phyloP scores from a whole-genome alignment of 2,888 invertebrate species.

The Malthinus seriepunctatus region DNA sequence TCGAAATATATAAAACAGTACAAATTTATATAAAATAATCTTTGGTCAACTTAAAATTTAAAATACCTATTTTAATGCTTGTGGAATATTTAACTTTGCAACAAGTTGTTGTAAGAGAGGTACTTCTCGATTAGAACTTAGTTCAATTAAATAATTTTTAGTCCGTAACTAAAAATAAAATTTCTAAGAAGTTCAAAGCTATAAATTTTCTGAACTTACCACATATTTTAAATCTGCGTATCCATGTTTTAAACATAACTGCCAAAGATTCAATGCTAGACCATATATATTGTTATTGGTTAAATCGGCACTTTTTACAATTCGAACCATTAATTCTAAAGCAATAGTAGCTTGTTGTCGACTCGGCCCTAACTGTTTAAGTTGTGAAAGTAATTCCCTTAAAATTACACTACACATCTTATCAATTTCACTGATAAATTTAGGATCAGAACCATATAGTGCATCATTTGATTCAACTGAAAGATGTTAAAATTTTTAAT shows the following conservation, averaged over 20 bases:
- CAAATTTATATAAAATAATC: too few relatives aligned
- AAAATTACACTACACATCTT: constrained; percentile 76
- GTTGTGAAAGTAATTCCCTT: constrained; percentile 70
- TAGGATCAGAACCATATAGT: constrained; percentile 86
- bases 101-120: constrained; percentile 35
- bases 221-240: constrained; percentile 46
- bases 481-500: not conserved
- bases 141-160: constrained; percentile 33
- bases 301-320: constrained; percentile 69
- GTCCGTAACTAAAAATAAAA: constrained; percentile 38
- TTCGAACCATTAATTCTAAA: constrained; percentile 72
- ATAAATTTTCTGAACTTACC: constrained; percentile 38
- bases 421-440: constrained; percentile 81
- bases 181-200: not conserved
- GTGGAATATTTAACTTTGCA: constrained; percentile 30
- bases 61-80: not conserved
- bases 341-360: constrained; percentile 74
- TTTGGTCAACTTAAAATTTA: too few relatives aligned
- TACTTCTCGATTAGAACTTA: constrained; percentile 24
- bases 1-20: too few relatives aligned
- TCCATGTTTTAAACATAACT: constrained; percentile 69
- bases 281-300: constrained; percentile 63
- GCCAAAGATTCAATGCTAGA: constrained; percentile 82
- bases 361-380: constrained; percentile 65
- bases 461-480: constrained; percentile 90